Evolutionary conservation across 2,113 vertebrate genomes (phyloP).

Genomic region (Phaetusa simplex): DNA sequence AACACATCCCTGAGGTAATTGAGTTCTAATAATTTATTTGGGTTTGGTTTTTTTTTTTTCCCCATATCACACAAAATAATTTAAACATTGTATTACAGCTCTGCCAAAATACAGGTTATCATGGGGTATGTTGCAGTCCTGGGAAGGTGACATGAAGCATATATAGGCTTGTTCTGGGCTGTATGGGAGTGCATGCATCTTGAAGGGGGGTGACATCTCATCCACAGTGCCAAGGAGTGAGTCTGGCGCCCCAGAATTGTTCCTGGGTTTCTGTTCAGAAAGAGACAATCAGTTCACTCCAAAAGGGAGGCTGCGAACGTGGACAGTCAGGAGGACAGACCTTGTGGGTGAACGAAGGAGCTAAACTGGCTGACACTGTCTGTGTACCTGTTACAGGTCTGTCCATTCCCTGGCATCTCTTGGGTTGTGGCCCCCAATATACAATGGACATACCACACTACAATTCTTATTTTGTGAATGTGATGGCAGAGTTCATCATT

Average conservation of each 20-base stretch:
- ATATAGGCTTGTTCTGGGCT: background rate
- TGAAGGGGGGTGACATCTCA: background rate
- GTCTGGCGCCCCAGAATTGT: background rate
- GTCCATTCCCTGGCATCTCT: background rate
- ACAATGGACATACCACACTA: background rate
- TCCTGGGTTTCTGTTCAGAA: background rate
- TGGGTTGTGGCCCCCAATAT: background rate
- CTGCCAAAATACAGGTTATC: background rate
- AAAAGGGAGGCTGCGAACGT: background rate
- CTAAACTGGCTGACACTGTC: background rate
- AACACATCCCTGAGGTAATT: background rate
- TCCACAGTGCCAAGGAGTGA: background rate
- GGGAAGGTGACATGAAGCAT: background rate
- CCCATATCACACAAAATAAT: background rate
- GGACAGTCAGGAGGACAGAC: background rate
- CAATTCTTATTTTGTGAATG: background rate
- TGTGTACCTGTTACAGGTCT: background rate
- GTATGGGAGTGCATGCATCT: background rate
- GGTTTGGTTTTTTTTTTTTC: background rate
- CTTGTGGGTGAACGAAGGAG: background rate
- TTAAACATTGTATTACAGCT: background rate
- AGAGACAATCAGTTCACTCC: no score
- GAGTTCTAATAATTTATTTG: background rate
- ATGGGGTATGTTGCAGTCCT: background rate
- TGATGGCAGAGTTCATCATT: background rate